Conservation (phyloP, 2,113 vertebrate species). For the Rhinogobius similis region DNA sequence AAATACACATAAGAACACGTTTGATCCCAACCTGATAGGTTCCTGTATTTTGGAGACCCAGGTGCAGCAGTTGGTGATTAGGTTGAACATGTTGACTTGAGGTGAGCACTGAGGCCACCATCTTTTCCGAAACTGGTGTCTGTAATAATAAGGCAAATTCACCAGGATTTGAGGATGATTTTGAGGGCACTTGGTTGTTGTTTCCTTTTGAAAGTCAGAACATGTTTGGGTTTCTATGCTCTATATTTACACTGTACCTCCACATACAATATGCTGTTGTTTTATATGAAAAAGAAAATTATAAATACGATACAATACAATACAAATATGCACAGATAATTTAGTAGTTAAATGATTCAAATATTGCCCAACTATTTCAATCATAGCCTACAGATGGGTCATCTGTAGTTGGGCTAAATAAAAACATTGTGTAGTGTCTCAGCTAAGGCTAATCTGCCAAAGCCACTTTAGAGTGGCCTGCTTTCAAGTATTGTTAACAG, state of each 20-base stretch:
- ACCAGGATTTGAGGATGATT: constrained; percentile 14
- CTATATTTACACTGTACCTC: background rate
- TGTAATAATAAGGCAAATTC: constrained; percentile 38
- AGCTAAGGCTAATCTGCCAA: constrained; percentile 72
- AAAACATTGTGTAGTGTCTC: constrained; percentile 42
- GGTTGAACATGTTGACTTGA: constrained; percentile 84
- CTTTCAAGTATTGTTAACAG: constrained; percentile 42
- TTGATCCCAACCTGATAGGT: constrained; percentile 79
- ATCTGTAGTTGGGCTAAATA: constrained; percentile 31
- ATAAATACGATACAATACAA: too few relatives aligned
- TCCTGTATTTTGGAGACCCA: constrained; percentile 86
- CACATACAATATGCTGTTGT: too few relatives aligned
- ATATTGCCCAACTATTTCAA: too few relatives aligned
- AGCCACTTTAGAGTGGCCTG: constrained; percentile 51
- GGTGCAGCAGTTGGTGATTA: constrained; percentile 87
- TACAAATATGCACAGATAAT: too few relatives aligned
- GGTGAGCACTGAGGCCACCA: constrained; percentile 70
- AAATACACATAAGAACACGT: background rate
- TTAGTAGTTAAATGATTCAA: too few relatives aligned
- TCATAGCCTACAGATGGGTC: constrained; percentile 37
- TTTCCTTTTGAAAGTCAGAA: background rate
- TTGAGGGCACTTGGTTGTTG: constrained; percentile 1
- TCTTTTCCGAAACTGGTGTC: constrained; percentile 71
- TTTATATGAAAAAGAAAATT: too few relatives aligned
- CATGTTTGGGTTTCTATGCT: background rate